Evolutionary conservation across 2,797 vertebrate genomes (phyloP).

Genomic region (Babyrousa celebensis): DNA sequence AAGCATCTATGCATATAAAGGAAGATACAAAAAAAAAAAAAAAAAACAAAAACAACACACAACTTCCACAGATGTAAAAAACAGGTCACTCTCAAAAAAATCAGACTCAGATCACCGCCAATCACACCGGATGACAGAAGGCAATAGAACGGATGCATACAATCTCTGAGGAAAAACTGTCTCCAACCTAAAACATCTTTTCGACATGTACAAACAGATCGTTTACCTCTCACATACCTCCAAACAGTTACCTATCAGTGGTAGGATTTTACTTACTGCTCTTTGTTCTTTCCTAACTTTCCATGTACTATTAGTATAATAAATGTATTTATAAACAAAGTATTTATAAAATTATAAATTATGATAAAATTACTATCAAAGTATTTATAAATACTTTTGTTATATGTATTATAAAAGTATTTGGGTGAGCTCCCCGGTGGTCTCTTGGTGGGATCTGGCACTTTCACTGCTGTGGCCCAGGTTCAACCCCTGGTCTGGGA

Average conservation of each 20-base stretch:
- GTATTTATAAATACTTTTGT: background rate
- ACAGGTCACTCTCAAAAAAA: constrained; percentile 23
- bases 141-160: background rate
- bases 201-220: background rate
- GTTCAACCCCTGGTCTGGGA: no score
- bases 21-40: background rate
- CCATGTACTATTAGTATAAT: background rate
- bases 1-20: background rate
- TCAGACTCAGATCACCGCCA: background rate
- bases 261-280: background rate
- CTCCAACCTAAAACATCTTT: constrained; percentile 55
- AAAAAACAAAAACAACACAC: no score
- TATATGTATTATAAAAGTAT: background rate
- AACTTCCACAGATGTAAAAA: constrained; percentile 8
- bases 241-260: background rate
- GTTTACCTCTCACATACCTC: background rate
- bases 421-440: background rate
- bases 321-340: background rate
- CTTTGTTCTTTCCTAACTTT: background rate
- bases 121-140: background rate
- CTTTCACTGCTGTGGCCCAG: no score
- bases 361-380: constrained; percentile 8
- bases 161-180: constrained; percentile 53
- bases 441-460: no score
- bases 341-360: background rate